A percentile compares a stretch with the other conserved stretches of the same genome.
Evolutionary conservation across 2,113 vertebrate species (phyloP).

Genomic region (Rutilus rutilus): DNA sequence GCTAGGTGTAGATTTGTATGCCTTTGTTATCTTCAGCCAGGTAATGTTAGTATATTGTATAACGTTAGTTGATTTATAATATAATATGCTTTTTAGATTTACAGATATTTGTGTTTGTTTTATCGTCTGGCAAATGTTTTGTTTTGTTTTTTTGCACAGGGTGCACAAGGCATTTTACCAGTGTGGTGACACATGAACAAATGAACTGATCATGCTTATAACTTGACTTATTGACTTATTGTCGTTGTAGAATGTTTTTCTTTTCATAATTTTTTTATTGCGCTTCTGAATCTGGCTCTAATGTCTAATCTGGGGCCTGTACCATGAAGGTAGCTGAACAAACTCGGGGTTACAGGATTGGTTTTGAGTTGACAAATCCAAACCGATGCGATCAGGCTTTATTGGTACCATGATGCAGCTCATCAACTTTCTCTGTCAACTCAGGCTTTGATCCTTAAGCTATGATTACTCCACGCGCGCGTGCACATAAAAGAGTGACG

Average conservation of each 20-base stretch:
- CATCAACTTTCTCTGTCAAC: too few species aligned
- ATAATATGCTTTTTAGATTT: not conserved
- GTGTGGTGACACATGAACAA: not conserved
- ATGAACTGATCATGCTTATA: slow-evolving; percentile 3
- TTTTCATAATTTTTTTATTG: not conserved
- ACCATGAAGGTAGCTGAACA: too few species aligned
- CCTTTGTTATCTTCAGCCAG: not conserved
- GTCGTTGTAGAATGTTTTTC: not conserved
- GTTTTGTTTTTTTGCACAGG: not conserved
- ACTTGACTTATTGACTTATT: not conserved
- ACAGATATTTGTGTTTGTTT: not conserved
- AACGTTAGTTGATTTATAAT: not conserved
- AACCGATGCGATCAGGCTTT: too few species aligned
- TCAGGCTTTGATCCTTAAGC: too few species aligned
- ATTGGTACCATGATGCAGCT: too few species aligned
- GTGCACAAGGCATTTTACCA: not conserved
- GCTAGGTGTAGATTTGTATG: not conserved
- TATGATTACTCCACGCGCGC: too few species aligned
- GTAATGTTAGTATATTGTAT: not conserved
- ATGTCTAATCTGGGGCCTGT: not conserved
- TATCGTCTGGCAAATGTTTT: not conserved
- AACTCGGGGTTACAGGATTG: too few species aligned
- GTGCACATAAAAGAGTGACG: too few species aligned
- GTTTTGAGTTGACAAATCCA: too few species aligned
- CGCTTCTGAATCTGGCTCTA: not conserved